Evolutionary conservation across 2,797 vertebrate genomes (phyloP).

Genomic region (Ibycter americanus): DNA sequence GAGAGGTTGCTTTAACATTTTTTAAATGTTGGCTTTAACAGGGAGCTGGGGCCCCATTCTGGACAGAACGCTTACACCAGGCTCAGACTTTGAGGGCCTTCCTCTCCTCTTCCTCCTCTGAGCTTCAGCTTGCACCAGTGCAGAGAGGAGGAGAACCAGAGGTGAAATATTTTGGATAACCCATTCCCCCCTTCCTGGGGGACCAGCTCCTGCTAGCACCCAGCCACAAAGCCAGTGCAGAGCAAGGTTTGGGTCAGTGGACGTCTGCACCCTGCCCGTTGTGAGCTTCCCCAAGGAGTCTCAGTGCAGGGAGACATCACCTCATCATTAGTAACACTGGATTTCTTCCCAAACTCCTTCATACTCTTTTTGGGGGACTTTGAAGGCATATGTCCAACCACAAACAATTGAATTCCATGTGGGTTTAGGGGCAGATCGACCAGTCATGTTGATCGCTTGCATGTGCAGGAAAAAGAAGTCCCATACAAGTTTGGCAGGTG

Average conservation of each 20-base stretch:
- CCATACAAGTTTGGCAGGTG: background rate
- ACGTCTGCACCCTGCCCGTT: rapidly evolving
- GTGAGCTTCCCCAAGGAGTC: background rate
- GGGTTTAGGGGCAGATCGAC: background rate
- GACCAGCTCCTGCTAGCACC: background rate
- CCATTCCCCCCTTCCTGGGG: background rate
- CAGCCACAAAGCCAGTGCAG: background rate
- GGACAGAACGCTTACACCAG: background rate
- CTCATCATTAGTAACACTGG: background rate
- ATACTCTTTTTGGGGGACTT: background rate
- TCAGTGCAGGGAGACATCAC: background rate
- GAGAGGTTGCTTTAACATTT: background rate
- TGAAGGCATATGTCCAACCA: background rate
- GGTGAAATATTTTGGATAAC: background rate
- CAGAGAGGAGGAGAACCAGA: background rate
- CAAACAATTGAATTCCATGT: rapidly evolving
- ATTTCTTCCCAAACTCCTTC: background rate
- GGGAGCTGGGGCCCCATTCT: background rate
- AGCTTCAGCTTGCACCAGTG: background rate
- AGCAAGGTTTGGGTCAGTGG: background rate
- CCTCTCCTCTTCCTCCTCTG: background rate
- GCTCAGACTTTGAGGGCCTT: background rate
- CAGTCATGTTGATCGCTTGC: background rate
- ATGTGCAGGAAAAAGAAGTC: background rate
- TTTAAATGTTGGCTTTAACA: background rate